Conservation (phyloP, 2,113 vertebrate species). For the Orcinus orca region DNA sequence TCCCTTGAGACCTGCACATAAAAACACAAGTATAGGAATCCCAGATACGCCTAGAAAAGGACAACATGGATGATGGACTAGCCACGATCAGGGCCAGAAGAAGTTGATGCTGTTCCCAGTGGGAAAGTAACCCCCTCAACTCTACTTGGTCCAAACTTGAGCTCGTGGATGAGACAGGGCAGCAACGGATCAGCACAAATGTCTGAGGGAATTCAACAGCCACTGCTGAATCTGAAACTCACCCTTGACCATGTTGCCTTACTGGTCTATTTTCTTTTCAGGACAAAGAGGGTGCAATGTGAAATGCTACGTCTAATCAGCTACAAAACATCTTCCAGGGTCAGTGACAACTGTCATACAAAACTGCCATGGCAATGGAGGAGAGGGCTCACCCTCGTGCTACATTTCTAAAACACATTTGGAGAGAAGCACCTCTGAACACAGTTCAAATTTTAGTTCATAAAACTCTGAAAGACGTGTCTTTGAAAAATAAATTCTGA, state of each 20-base stretch:
- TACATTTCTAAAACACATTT: background rate
- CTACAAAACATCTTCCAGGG: background rate
- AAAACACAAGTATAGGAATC: background rate
- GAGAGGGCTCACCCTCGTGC: background rate
- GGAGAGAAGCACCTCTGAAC: background rate
- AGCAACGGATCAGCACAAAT: accelerated
- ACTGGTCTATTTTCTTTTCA: background rate
- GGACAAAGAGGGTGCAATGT: background rate
- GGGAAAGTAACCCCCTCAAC: background rate
- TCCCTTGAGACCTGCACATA: background rate
- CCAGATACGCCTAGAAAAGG: background rate
- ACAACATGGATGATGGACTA: accelerated
- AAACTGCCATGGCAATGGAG: background rate
- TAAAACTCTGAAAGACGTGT: background rate
- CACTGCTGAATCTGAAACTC: background rate
- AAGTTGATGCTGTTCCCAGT: accelerated
- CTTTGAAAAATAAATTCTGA: background rate
- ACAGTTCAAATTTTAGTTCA: background rate
- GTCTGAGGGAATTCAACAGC: background rate
- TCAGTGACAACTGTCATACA: accelerated
- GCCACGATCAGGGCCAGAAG: background rate
- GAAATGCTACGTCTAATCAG: background rate
- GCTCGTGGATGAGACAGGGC: accelerated
- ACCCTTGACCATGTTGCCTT: background rate
- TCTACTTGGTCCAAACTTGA: background rate